phyloP scores from a whole-genome alignment of 2,797 vertebrate genomes.

The Ciconia nigra region DNA sequence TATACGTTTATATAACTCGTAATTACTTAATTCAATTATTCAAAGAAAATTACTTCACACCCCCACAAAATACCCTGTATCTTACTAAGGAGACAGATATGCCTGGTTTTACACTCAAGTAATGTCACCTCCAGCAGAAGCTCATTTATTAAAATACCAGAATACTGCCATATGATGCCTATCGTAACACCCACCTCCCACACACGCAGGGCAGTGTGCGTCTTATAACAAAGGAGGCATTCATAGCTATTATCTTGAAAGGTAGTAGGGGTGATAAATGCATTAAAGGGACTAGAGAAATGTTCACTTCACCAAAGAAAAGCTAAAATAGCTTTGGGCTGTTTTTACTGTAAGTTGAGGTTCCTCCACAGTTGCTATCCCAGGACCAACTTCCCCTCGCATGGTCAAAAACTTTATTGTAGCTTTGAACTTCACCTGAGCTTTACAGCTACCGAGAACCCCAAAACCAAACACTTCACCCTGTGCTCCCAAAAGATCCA shows the following conservation, averaged over 20 bases:
- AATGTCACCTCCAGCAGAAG: constrained; percentile 60
- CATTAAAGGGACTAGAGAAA: constrained; percentile 11
- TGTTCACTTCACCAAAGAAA: neutral
- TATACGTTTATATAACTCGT: constrained; percentile 38
- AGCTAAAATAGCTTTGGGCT: neutral
- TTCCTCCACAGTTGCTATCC: neutral
- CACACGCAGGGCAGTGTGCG: neutral
- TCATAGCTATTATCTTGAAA: constrained; percentile 49
- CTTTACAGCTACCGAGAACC: neutral
- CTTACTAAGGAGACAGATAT: constrained; percentile 52
- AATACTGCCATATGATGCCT: constrained; percentile 54
- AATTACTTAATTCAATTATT: constrained; percentile 69
- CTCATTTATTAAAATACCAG: constrained; percentile 63
- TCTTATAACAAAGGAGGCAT: constrained; percentile 56
- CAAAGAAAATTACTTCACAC: constrained; percentile 55
- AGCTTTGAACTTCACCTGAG: neutral
- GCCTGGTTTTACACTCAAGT: constrained; percentile 49
- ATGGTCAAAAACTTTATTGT: neutral
- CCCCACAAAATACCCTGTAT: constrained; percentile 42
- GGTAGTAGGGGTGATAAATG: neutral
- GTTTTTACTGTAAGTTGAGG: neutral
- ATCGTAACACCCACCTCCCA: constrained; percentile 63
- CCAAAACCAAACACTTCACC: neutral
- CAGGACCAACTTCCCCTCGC: neutral
- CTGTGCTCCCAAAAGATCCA: neutral